A percentile compares a stretch with the other conserved stretches of the same genome.
Evolutionary conservation across 2,113 vertebrate genomes (phyloP).

Genomic region (Paraplagusia blochii): DNA sequence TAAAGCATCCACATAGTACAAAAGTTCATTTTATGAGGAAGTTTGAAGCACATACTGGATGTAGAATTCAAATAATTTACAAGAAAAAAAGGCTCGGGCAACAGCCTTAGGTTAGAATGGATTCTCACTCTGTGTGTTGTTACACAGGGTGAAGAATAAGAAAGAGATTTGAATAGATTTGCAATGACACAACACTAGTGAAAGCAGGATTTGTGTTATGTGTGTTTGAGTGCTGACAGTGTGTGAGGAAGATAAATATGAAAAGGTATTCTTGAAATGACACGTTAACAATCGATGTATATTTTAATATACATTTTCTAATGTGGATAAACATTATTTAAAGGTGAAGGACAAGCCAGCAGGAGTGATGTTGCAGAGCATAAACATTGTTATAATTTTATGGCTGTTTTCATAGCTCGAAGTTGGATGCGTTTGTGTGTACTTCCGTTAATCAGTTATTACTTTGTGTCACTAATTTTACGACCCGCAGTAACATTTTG

Average conservation of each 20-base stretch:
- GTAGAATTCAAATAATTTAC: conserved; percentile 4
- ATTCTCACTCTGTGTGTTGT: conserved; percentile 20
- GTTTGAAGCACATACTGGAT: conserved; percentile 11
- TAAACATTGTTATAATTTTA: too few species aligned
- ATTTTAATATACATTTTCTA: neutral
- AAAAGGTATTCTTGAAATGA: too few species aligned
- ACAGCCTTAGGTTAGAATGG: conserved; percentile 8
- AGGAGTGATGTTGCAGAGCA: neutral
- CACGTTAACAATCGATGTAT: too few species aligned
- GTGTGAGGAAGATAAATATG: neutral
- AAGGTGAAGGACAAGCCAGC: neutral
- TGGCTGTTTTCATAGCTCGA: too few species aligned
- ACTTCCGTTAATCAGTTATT: too few species aligned
- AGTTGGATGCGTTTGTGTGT: too few species aligned
- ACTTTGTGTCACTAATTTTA: too few species aligned
- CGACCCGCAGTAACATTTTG: too few species aligned
- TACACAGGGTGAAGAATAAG: conserved; percentile 11
- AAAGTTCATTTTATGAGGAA: neutral
- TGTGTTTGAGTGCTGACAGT: conserved; percentile 23
- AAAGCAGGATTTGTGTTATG: conserved; percentile 47
- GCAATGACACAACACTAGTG: conserved; percentile 46
- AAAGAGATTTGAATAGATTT: conserved; percentile 45
- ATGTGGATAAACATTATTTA: neutral
- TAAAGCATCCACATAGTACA: too few species aligned
- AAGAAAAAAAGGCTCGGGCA: too few species aligned